Percentiles rank a stretch among this genome's conserved stretches.
These are phyloP conservation scores for Oeneis ivallda DNA, from an alignment of 2,888 invertebrate species.

Conservation along the genomic window DNA sequence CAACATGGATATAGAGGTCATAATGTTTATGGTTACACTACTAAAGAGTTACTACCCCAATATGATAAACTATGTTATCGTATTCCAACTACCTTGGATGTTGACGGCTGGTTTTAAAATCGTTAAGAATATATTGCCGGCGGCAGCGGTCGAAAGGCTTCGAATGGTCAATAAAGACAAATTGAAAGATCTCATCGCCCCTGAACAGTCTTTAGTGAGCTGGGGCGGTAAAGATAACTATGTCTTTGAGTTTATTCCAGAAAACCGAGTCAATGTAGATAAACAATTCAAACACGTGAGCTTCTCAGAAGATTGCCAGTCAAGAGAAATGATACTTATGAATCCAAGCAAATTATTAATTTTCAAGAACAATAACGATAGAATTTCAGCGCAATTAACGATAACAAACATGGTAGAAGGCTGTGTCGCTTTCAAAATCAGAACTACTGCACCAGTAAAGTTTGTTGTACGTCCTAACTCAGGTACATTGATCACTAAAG, in stretches of 20 bases:
- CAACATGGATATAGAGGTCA: constrained; percentile 93
- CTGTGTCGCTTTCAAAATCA: constrained; percentile 83
- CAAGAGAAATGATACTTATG: constrained; percentile 72
- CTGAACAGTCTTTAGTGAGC: constrained; percentile 84
- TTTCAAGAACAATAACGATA: constrained; percentile 83
- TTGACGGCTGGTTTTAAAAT: constrained; percentile 93
- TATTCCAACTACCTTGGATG: constrained; percentile 95
- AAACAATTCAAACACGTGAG: constrained; percentile 32
- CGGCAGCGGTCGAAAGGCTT: constrained; percentile 90
- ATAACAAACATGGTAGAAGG: constrained; percentile 83
- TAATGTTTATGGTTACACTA: constrained; percentile 89
- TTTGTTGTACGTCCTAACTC: constrained; percentile 92
- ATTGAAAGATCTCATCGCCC: constrained; percentile 86
- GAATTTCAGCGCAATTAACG: constrained; percentile 81
- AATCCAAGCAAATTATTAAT: constrained; percentile 84
- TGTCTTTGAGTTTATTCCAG: constrained; percentile 84
- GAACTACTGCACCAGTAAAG: constrained; percentile 95
- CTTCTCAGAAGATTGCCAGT: constrained; percentile 34
- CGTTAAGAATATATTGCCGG: constrained; percentile 90
- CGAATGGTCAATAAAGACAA: constrained; percentile 88
- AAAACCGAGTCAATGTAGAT: constrained; percentile 55
- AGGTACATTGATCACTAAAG: constrained; percentile 84
- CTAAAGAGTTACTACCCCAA: constrained; percentile 93
- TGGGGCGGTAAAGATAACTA: constrained; percentile 90
- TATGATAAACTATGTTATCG: constrained; percentile 90